A percentile compares a stretch with the other conserved stretches of the same genome.
phyloP scores from a whole-genome alignment of 1,140 invertebrate genomes.

The Meloidogyne floridensis region DNA sequence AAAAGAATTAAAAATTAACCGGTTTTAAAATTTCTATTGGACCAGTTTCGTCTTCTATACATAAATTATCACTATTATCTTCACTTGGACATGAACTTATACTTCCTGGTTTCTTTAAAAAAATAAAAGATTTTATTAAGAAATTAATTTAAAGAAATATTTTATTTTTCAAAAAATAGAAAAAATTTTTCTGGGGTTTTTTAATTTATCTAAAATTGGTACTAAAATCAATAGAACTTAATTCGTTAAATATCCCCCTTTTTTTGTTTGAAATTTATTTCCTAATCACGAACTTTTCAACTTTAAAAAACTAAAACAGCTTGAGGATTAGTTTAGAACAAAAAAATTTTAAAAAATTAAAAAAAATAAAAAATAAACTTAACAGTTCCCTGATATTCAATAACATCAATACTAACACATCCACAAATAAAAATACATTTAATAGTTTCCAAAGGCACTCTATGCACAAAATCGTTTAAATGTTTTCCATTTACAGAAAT shows the following conservation, averaged over 20 bases:
- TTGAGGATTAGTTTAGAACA: no score
- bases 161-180: constrained; percentile 3
- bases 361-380: no score
- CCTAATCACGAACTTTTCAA: no score
- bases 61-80: background rate
- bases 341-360: no score
- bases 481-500: constrained; percentile 48
- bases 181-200: no score
- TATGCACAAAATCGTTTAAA: constrained; percentile 49
- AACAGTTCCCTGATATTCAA: constrained; percentile 52
- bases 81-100: constrained; percentile 25
- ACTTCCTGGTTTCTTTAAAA: constrained; percentile 14
- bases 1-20: constrained; percentile 33
- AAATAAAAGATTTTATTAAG: background rate
- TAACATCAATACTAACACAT: constrained; percentile 38
- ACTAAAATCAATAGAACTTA: no score
- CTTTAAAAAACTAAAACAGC: no score
- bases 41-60: background rate
- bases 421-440: constrained; percentile 43
- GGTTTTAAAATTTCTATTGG: constrained; percentile 41
- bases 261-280: no score
- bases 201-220: no score
- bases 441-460: constrained; percentile 42
- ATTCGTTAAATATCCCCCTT: no score
- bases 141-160: background rate